Percentiles rank a stretch among this genome's conserved stretches.
Evolutionary conservation across 2,113 vertebrate species (phyloP).

Genomic region (Megalops atlanticus): DNA sequence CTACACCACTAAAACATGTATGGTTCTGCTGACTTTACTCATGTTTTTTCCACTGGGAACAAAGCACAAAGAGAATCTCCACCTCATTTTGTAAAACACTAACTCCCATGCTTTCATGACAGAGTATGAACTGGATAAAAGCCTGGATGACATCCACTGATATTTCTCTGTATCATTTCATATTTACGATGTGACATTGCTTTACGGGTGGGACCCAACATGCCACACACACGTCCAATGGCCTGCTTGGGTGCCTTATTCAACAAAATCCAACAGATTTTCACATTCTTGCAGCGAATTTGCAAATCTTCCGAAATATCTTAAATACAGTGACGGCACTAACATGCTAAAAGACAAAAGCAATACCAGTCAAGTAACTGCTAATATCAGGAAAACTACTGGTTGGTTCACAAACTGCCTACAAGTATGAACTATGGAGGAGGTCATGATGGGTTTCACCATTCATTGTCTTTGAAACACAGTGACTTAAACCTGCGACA

Average conservation of each 20-base stretch:
- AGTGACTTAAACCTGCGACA: too few relatives aligned
- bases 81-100: neutral
- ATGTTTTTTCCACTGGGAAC: too few relatives aligned
- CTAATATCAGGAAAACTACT: neutral
- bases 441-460: neutral
- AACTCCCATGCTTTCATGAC: neutral
- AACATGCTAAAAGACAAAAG: neutral
- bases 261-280: too few relatives aligned
- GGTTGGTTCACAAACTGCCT: neutral
- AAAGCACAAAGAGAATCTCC: too few relatives aligned
- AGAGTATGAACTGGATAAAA: neutral
- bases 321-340: too few relatives aligned
- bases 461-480: too few relatives aligned
- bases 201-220: neutral
- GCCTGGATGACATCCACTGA: neutral
- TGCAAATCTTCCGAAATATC: too few relatives aligned
- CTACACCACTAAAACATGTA: neutral
- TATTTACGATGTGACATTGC: too few relatives aligned
- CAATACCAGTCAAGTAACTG: neutral
- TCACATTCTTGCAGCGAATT: too few relatives aligned
- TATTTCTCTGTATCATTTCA: too few relatives aligned
- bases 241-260: too few relatives aligned
- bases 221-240: too few relatives aligned
- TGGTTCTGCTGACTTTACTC: neutral
- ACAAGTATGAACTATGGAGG: neutral